These are phyloP conservation scores for Myripristis murdjan DNA, from an alignment of 2,797 vertebrate genomes.

Conservation along the genomic window DNA sequence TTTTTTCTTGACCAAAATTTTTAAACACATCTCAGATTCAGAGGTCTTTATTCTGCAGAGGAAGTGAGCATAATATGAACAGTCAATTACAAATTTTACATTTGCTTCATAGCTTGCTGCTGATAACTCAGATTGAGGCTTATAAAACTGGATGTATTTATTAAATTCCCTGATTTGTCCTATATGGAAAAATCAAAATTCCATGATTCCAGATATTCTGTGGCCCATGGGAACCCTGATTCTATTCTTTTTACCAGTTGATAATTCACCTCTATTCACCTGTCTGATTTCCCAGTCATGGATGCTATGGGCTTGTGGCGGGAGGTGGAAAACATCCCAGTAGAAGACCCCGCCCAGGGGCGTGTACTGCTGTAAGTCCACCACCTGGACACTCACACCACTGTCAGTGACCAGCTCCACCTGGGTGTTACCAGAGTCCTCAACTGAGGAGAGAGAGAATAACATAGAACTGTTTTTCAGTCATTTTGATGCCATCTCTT, in stretches of 20 bases:
- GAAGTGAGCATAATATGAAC: too few species aligned
- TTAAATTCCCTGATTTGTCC: too few species aligned
- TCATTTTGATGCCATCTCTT: not conserved
- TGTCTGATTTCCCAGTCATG: constrained; percentile 89
- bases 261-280: constrained; percentile 74
- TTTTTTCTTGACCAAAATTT: too few species aligned
- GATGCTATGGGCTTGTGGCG: constrained; percentile 82
- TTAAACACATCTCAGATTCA: too few species aligned
- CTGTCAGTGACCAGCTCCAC: not conserved
- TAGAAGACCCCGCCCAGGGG: constrained; percentile 91
- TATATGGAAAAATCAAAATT: too few species aligned
- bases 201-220: too few species aligned
- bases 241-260: not conserved
- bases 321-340: constrained; percentile 86
- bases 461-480: not conserved
- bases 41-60: too few species aligned
- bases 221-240: not conserved
- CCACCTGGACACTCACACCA: constrained; percentile 46
- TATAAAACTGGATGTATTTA: not conserved
- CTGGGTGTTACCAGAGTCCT: constrained; percentile 7
- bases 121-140: too few species aligned
- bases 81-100: too few species aligned
- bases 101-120: too few species aligned
- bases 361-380: constrained; percentile 87
- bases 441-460: constrained; percentile 44